Conservation (phyloP, 2,888 invertebrate species). For the Troides helena region DNA sequence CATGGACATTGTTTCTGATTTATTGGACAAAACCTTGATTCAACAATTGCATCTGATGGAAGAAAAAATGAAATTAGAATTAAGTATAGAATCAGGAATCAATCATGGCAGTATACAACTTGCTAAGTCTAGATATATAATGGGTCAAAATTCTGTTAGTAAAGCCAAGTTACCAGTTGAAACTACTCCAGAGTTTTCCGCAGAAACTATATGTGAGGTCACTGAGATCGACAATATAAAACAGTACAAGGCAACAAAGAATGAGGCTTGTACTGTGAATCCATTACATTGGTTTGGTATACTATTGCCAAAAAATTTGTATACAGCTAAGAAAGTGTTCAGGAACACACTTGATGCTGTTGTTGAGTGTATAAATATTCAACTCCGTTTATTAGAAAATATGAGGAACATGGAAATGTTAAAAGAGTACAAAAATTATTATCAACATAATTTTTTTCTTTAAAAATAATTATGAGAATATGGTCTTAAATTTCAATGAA, state of each 20-base stretch:
- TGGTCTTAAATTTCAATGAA: background rate
- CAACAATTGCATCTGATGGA: slow-evolving; percentile 86
- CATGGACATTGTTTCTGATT: slow-evolving; percentile 70
- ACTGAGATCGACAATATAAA: slow-evolving; percentile 66
- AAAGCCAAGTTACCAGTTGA: slow-evolving; percentile 86
- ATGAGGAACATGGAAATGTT: slow-evolving; percentile 52
- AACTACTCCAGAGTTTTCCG: slow-evolving; percentile 72
- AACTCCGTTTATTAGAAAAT: slow-evolving; percentile 77
- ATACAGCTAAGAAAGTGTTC: slow-evolving; percentile 87
- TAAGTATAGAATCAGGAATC: slow-evolving; percentile 85
- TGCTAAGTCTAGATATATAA: slow-evolving; percentile 88
- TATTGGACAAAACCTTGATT: slow-evolving; percentile 85
- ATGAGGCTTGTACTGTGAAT: slow-evolving; percentile 67
- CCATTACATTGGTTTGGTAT: slow-evolving; percentile 94
- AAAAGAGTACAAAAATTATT: slow-evolving; percentile 46
- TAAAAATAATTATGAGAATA: background rate
- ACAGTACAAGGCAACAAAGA: slow-evolving; percentile 61
- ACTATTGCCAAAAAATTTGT: slow-evolving; percentile 88
- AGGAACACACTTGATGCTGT: slow-evolving; percentile 84
- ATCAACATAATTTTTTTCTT: slow-evolving; percentile 17
- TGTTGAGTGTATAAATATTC: slow-evolving; percentile 85
- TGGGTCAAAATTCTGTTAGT: slow-evolving; percentile 87
- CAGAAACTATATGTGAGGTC: slow-evolving; percentile 58
- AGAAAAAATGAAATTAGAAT: slow-evolving; percentile 83
- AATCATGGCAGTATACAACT: slow-evolving; percentile 86